Percentiles rank a stretch among this genome's conserved stretches.
Evolutionary conservation across 2,888 invertebrate species (phyloP).

Genomic region (Drosophila subquinaria): DNA sequence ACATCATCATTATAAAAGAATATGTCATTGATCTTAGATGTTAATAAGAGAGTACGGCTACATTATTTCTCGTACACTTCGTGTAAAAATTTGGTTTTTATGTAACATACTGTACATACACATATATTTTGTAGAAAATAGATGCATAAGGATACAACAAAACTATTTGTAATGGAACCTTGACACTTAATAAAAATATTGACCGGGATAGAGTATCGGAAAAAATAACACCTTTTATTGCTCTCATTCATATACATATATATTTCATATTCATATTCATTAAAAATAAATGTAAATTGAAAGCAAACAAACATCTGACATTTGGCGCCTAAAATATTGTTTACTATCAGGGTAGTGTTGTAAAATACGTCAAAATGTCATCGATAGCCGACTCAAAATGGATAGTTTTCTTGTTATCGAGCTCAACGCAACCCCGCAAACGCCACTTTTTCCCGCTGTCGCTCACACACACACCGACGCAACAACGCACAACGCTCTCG

Average conservation of each 20-base stretch:
- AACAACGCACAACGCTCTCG: slow-evolving; percentile 44
- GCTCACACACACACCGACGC: slow-evolving; percentile 34
- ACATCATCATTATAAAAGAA: slow-evolving; percentile 21
- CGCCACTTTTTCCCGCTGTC: slow-evolving; percentile 60
- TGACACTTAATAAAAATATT: slow-evolving; percentile 6
- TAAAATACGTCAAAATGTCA: not conserved
- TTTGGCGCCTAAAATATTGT: slow-evolving; percentile 8
- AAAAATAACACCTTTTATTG: not conserved
- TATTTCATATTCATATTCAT: too few relatives aligned
- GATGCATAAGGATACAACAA: slow-evolving; percentile 30
- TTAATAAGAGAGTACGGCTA: slow-evolving; percentile 6
- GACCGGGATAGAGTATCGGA: not conserved
- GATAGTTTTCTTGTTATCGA: slow-evolving; percentile 17
- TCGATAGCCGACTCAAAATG: not conserved
- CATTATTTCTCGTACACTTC: slow-evolving; percentile 15
- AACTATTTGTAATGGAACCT: slow-evolving; percentile 8
- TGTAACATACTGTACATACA: slow-evolving; percentile 54
- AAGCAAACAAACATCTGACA: too few relatives aligned
- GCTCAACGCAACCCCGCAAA: slow-evolving; percentile 47
- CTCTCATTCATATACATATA: not conserved
- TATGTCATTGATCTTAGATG: slow-evolving; percentile 33
- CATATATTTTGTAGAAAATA: slow-evolving; percentile 62
- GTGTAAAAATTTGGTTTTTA: slow-evolving; percentile 46
- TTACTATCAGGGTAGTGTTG: not conserved
- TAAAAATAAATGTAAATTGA: too few relatives aligned